A percentile compares a stretch with the other conserved stretches of the same genome.
phyloP scores from a whole-genome alignment of 1,140 invertebrate species.

The honey bee (Apis mellifera) region DNA sequence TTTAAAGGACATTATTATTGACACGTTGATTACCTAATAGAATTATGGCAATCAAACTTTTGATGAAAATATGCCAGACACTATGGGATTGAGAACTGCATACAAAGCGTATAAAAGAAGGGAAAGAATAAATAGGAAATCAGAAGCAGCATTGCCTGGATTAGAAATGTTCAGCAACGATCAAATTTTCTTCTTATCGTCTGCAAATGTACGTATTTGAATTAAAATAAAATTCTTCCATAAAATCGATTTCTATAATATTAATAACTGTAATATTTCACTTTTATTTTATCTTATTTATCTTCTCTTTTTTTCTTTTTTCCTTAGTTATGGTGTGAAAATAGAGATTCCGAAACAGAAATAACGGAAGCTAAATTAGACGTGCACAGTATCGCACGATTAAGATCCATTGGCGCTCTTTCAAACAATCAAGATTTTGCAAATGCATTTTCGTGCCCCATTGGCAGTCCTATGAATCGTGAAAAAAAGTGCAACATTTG shows the following conservation, averaged over 20 bases:
- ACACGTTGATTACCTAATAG: background rate
- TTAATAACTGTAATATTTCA: background rate
- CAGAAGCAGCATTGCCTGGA: background rate
- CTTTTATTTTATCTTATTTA: background rate
- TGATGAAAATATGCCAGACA: conserved; percentile 13
- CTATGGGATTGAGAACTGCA: conserved; percentile 1
- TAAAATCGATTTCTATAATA: too few species aligned
- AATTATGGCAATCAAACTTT: conserved; percentile 19
- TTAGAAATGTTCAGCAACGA: background rate
- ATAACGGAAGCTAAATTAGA: background rate
- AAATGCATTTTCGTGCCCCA: background rate
- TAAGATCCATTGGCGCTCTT: background rate
- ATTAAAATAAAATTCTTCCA: background rate
- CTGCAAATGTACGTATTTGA: background rate
- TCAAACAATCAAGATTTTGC: conserved; percentile 5
- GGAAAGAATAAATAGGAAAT: background rate
- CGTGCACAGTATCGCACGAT: background rate
- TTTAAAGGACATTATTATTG: background rate
- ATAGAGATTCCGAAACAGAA: background rate
- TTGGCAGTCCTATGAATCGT: conserved; percentile 5
- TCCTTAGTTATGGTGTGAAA: conserved; percentile 8
- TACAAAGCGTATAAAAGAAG: conserved; percentile 11
- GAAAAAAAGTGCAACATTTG: conserved; percentile 13
- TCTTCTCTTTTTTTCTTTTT: background rate
- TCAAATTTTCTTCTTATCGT: conserved; percentile 7